These are phyloP conservation scores for Callochromis pleurospilus DNA, from an alignment of 2,113 vertebrate genomes.

Conservation along the genomic window DNA sequence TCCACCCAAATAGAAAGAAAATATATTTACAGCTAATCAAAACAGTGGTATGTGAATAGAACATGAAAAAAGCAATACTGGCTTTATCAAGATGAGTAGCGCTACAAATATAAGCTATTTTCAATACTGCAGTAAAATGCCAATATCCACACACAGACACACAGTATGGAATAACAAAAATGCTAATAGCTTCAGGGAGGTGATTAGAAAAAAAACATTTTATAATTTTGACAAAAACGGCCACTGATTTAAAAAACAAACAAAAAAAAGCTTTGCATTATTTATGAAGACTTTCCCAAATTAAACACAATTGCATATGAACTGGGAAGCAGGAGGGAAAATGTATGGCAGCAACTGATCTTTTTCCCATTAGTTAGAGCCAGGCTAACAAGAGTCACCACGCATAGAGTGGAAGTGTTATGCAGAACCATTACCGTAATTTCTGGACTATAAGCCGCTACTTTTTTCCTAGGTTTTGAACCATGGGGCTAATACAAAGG, in stretches of 20 bases:
- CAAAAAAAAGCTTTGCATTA: not conserved
- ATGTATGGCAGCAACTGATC: not conserved
- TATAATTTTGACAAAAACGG: not conserved
- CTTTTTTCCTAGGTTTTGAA: not conserved
- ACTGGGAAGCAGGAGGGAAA: not conserved
- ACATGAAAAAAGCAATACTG: not conserved
- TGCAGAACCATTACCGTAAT: not conserved
- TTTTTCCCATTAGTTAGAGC: not conserved
- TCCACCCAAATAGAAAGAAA: not conserved
- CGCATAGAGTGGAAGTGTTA: not conserved
- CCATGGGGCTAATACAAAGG: not conserved
- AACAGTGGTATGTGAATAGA: not conserved
- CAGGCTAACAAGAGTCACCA: not conserved
- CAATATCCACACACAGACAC: not conserved
- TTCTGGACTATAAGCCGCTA: not conserved
- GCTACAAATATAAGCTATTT: not conserved
- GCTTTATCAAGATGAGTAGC: not conserved
- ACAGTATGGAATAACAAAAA: not conserved
- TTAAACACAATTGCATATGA: not conserved
- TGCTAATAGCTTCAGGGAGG: not conserved
- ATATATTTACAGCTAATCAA: slow-evolving; percentile 13
- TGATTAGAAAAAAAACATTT: not conserved
- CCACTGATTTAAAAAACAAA: not conserved
- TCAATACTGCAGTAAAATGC: not conserved
- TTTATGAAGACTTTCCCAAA: not conserved